These are phyloP conservation scores for Leptogaster cylindrica DNA, from an alignment of 2,888 invertebrate species.

Conservation along the genomic window DNA sequence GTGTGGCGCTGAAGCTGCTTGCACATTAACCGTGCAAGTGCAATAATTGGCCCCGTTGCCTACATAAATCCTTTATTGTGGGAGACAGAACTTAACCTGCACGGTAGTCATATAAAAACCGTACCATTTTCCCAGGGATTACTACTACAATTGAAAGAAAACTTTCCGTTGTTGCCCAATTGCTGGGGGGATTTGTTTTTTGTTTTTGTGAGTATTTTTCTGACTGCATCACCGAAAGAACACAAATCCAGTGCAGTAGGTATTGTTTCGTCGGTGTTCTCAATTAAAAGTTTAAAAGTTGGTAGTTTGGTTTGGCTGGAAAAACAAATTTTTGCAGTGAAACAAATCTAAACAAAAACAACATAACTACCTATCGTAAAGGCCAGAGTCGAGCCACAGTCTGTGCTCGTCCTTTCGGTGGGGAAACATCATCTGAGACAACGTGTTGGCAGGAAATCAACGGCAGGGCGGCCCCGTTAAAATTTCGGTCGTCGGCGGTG, in stretches of 20 bases:
- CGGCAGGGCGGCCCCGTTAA: constrained; percentile 61
- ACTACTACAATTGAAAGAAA: no score
- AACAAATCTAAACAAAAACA: background rate
- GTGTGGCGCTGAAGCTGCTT: no score
- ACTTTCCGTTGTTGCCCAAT: no score
- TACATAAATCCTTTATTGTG: no score
- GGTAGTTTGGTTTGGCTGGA: background rate
- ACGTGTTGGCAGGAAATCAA: constrained; percentile 62
- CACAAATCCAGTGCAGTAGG: constrained; percentile 25
- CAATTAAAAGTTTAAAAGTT: constrained; percentile 25
- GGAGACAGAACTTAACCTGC: no score
- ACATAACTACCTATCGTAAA: background rate
- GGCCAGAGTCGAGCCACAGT: background rate
- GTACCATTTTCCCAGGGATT: no score
- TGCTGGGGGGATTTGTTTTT: no score
- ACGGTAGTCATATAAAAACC: no score
- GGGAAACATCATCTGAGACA: background rate
- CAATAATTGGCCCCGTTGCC: no score
- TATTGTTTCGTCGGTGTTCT: constrained; percentile 20
- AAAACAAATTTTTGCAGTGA: constrained; percentile 5
- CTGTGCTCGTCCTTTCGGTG: background rate
- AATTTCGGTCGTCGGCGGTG: constrained; percentile 63
- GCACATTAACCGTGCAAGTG: no score
- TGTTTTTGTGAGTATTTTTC: no score
- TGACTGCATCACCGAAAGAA: no score